Base-by-base conservation (phyloP, 2,888 invertebrate genomes). In the Corbicula japonica region DNA sequence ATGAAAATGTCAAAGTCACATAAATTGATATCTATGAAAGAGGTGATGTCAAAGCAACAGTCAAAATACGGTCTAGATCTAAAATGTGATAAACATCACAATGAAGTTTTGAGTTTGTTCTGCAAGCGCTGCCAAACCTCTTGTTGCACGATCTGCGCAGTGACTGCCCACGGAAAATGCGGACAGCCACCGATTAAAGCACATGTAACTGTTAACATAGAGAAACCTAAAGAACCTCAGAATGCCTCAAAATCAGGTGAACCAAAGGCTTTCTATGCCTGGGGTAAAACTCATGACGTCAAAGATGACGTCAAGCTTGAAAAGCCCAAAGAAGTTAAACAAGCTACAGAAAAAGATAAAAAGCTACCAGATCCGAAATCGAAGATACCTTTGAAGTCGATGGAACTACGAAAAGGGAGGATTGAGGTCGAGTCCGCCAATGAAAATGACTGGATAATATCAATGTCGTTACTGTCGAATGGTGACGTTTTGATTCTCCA, bases 1-100 rank as follows among this genome's bases (percentile, higher is more conserved):
- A 83, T 83, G 83, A 79, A 80, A 61, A 71, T 83, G 69, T 70
- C 83, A 0, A 83, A 80, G 46, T 34, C 70, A 1, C 83, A 83
- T 50, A 74, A 63, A 23, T 30, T 83, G 32, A 41, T 72, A 23
- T 54, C 78, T 0, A 44, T 82, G 38, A 63, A 69, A 18, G 73
- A 66, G 10, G 72, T 79, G 8, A 10, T 78, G 8, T 28, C 52
- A 6, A 69, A 60, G 48, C 44, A 54, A 2, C 72, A 73, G n/a
- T 56, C 68, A 5, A 32, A 62, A 18, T 70, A 65, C 44, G 72
- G 71, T 38, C 23, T 71, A 41, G 76, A 63, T 38, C 5, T 76
- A 2, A 70, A 71, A 44, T 83, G 83, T 35, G 74, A 73, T 3
- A 65, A 71, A 26, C 83, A 83, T 60, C 30, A 61, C 15, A 70